Percentiles rank a stretch among this genome's conserved stretches.
phyloP scores from a whole-genome alignment of 2,797 vertebrate species.

The Thunnus albacares region DNA sequence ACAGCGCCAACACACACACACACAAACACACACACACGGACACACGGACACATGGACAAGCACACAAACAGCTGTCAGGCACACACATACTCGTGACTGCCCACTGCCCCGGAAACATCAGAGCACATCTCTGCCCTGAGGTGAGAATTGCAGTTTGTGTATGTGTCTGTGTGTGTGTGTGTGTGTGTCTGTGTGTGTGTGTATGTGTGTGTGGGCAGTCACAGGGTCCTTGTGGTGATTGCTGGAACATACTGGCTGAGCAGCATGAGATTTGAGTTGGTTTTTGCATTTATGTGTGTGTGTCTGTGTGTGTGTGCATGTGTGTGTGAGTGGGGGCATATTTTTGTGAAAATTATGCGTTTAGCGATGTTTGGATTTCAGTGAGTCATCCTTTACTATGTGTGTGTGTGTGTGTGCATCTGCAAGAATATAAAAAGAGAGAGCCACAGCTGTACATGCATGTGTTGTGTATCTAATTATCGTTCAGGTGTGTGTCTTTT shows the following conservation, averaged over 20 bases:
- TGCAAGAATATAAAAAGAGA: slow-evolving; percentile 24
- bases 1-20: slow-evolving; percentile 78
- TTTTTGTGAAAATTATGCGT: slow-evolving; percentile 62
- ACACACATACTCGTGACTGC: slow-evolving; percentile 82
- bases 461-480: slow-evolving; percentile 30
- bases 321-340: slow-evolving; percentile 48
- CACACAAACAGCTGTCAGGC: slow-evolving; percentile 82
- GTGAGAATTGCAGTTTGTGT: slow-evolving; percentile 77
- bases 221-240: slow-evolving; percentile 74
- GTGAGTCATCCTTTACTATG: slow-evolving; percentile 53
- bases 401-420: slow-evolving; percentile 19
- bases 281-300: slow-evolving; percentile 51
- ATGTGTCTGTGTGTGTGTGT: slow-evolving; percentile 55
- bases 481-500: slow-evolving; percentile 55
- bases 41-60: slow-evolving; percentile 71
- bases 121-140: slow-evolving; percentile 85
- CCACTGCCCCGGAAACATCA: slow-evolving; percentile 85
- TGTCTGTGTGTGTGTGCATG: slow-evolving; percentile 47
- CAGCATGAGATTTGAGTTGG: slow-evolving; percentile 67
- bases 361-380: slow-evolving; percentile 64
- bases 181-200: slow-evolving; percentile 46
- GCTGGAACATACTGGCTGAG: slow-evolving; percentile 73
- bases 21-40: slow-evolving; percentile 74
- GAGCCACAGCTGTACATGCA: slow-evolving; percentile 42
- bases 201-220: slow-evolving; percentile 72